Conservation (phyloP, 2,113 vertebrate genomes). For the Fukomys damarensis region DNA sequence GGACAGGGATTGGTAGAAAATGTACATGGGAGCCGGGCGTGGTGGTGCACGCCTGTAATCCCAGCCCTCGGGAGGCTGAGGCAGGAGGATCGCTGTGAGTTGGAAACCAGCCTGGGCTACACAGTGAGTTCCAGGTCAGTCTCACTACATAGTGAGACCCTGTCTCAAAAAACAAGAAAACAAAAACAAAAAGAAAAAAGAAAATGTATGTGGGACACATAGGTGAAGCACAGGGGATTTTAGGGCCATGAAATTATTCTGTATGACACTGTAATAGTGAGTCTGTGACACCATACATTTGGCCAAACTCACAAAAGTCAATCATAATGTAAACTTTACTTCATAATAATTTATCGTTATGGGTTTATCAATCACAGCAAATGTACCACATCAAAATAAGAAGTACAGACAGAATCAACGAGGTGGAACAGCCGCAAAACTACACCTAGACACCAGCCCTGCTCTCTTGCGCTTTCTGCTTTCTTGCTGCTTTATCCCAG, state of each 20-base stretch:
- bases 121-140: too few species aligned
- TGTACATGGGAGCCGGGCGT: neutral
- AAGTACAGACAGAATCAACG: neutral
- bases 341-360: neutral
- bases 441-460: neutral
- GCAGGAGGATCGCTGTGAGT: too few species aligned
- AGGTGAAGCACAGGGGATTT: neutral
- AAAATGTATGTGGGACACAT: neutral
- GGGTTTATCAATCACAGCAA: neutral
- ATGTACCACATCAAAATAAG: neutral
- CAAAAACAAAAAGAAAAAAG: too few species aligned
- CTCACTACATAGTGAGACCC: too few species aligned
- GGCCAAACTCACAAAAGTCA: neutral
- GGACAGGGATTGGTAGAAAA: neutral
- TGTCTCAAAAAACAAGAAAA: too few species aligned
- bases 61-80: too few species aligned
- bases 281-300: neutral
- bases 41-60: too few species aligned
- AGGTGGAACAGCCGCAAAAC: neutral
- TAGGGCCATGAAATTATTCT: neutral
- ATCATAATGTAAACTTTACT: neutral
- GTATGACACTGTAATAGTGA: neutral
- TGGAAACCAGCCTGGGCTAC: too few species aligned
- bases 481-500: too few species aligned
- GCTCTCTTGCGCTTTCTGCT: too few species aligned